Base-by-base conservation (phyloP, 2,888 invertebrate species). In the Byasa hedistus region DNA sequence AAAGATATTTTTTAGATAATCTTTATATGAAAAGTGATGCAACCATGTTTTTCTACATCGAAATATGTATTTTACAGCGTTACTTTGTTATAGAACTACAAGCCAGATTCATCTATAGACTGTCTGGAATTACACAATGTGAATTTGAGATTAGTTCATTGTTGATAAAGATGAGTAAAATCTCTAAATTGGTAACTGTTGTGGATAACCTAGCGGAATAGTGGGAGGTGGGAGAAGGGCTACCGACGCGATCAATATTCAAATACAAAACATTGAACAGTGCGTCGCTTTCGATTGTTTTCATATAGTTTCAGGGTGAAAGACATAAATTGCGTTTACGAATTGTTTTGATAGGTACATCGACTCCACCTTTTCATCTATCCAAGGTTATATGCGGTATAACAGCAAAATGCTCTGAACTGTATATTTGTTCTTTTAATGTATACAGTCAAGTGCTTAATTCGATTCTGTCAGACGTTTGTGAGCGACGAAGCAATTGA, bases 171-270 rank as follows among this genome's bases (percentile, higher is more conserved):
- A 3, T 39, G 10, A 39, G 12, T 15, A 1, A 48, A n/a, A n/a
- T 48, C 48, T 15, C n/a, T 19, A 48, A 48, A 48, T 3, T 48
- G 19, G n/a, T n/a, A 8, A n/a, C 1, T 1, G 12, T 48, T 48
- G 22, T 65, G 66, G 66, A 36, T 54, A 54, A 57, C 66, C 61
- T 61, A 64, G 63, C 67, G 69, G 70, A n/a, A 27, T 57, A 70
- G 64, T 66, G 69, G 67, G 71, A 57, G 64, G 69, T 56, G 59
- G 68, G 66, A 63, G 64, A 65, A 68, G 70, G 72, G 73, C 73
- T 66, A 69, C 71, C 70, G 65, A 51, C 71, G 66, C 72, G 79
- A 74, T 87, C 87, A 82, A 87, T 87, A 87, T 81, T 82, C 75
- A 82, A 69, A 70, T 70, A 61, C 64, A 27, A 73, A 74, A 73